phyloP scores from a whole-genome alignment of 1,140 invertebrate species.

The Drosophila ficusphila region DNA sequence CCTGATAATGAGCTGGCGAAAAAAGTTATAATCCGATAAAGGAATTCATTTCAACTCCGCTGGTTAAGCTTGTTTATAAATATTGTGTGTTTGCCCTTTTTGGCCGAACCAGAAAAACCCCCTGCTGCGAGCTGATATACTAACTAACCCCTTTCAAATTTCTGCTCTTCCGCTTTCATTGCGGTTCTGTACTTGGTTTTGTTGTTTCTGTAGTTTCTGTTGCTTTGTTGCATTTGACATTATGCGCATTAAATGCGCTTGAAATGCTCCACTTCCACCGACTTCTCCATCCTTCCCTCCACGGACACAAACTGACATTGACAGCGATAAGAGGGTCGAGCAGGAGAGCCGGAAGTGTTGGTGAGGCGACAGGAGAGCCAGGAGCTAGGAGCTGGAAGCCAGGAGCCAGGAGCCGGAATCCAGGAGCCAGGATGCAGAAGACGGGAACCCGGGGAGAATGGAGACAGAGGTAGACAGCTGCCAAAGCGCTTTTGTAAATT shows the following conservation, averaged over 20 bases:
- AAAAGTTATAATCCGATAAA: conserved; percentile 13
- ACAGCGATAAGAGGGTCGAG: conserved; percentile 23
- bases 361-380: conserved; percentile 34
- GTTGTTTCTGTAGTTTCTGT: conserved; percentile 41
- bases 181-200: conserved; percentile 24
- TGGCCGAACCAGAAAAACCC: not conserved
- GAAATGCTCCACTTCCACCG: conserved; percentile 44
- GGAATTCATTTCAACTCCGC: conserved; percentile 16
- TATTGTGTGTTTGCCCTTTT: conserved; percentile 21
- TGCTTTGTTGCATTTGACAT: conserved; percentile 59
- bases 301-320: conserved; percentile 28
- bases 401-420: not conserved
- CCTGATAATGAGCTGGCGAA: not conserved
- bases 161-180: not conserved
- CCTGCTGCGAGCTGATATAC: not conserved
- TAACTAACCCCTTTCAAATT: not conserved
- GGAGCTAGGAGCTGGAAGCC: not conserved
- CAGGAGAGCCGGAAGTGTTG: conserved; percentile 34
- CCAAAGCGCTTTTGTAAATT: conserved; percentile 66
- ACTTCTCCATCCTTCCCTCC: not conserved
- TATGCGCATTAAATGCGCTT: conserved; percentile 72
- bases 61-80: conserved; percentile 29
- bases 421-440: conserved; percentile 2
- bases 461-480: conserved; percentile 48
- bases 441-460: not conserved